These are phyloP conservation scores for Bostrychus sinensis DNA, from an alignment of 2,113 vertebrate genomes.

Conservation along the genomic window DNA sequence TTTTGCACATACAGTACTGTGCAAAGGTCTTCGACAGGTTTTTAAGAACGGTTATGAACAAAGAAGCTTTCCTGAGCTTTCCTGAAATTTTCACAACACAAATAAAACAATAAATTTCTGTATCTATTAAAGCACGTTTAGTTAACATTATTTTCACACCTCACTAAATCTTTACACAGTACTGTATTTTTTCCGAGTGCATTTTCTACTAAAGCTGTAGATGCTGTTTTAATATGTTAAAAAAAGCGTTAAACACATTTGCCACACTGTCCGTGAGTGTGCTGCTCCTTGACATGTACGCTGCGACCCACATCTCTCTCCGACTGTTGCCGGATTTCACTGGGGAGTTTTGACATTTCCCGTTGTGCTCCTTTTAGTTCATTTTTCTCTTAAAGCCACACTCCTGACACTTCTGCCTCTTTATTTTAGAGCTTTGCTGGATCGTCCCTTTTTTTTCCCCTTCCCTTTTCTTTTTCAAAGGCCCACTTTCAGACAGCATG, in stretches of 20 bases:
- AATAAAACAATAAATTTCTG: too few species aligned
- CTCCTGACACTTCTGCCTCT: slow-evolving; percentile 63
- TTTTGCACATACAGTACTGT: too few species aligned
- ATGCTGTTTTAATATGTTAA: slow-evolving; percentile 52
- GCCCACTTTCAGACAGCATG: slow-evolving; percentile 43
- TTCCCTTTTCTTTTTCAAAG: slow-evolving; percentile 24
- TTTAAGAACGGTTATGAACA: too few species aligned
- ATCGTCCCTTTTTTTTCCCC: slow-evolving; percentile 19
- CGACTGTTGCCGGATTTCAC: slow-evolving; percentile 63
- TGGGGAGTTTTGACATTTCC: slow-evolving; percentile 73
- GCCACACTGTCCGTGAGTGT: slow-evolving; percentile 53
- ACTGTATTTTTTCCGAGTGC: too few species aligned
- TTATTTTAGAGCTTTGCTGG: slow-evolving; percentile 62
- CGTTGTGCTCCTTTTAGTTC: slow-evolving; percentile 62
- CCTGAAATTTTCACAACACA: too few species aligned
- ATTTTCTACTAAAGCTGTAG: slow-evolving; percentile 15
- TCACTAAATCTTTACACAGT: too few species aligned
- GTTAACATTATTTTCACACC: too few species aligned
- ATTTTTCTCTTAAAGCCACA: slow-evolving; percentile 43
- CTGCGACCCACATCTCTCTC: slow-evolving; percentile 71
- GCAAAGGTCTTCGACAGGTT: too few species aligned
- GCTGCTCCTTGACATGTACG: slow-evolving; percentile 58
- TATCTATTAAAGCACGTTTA: too few species aligned
- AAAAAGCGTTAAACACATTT: slow-evolving; percentile 62
- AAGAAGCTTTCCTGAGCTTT: too few species aligned